Evolutionary conservation across 2,113 vertebrate genomes (phyloP), one percentile per base, ranked within the genome.

Genomic region (Speoplatyrhinus poulsoni): DNA sequence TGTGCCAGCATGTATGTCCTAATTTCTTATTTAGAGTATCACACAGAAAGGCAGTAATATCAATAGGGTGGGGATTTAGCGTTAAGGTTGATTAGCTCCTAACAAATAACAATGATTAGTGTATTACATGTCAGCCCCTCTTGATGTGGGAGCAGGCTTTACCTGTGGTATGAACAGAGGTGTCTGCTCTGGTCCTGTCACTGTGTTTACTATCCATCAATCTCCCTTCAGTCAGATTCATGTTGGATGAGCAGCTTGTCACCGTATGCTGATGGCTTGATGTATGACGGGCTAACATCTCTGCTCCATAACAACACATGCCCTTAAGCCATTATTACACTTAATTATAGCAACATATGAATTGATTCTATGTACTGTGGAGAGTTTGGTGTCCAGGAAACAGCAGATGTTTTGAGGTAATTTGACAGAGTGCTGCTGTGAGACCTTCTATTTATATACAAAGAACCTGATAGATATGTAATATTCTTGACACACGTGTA

Each of bases 151-250:
- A 60, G 57, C 62, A 61, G 71, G 71, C 82, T 81, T 72, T 73
- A 82, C 79, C 77, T 84, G 73, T 56, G 4, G 68, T 49, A 70
- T 73, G 79, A 83, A 74, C 70, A 79, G 86, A 79, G 69, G 82
- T 66, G 75, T 72, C 72, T 72, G 77, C 69, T 78, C 76, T 64
- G 69, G 2, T 19, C 67, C 71, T 73, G 75, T 65, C 68, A 62
- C 67, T 52, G 59, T 79, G 80, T 68, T 89, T 75, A 81, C 79
- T 87, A 87, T 83, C 80, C 79, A 81, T 48, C 69, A 72, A 71
- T 73, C 65, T 80, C 85, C 77, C 69, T 73, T 85, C 76, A 69
- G 72, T 75, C 80, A 87, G 81, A 89, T 80, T 82, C 82, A 85
- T 82, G 72, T 80, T 60, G 70, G 73, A 16, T 13, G 61, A 69